A percentile compares a stretch with the other conserved stretches of the same genome.
Conservation (phyloP, 2,113 vertebrate species). For the Poeciliopsis turrubarensis region DNA sequence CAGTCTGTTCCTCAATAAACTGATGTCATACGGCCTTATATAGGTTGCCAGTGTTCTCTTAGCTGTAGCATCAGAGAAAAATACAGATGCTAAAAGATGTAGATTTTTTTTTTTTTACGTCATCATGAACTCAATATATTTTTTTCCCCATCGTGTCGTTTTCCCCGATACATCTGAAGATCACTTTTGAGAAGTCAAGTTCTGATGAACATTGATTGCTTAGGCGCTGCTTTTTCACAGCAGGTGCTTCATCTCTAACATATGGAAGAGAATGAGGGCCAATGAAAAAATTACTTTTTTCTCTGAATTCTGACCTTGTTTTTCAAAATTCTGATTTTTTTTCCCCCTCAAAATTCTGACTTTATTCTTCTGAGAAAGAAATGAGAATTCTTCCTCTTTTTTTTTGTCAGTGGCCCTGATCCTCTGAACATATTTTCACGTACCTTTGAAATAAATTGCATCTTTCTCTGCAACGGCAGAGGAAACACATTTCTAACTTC, state of each 20-base stretch:
- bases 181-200: too few species aligned
- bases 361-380: too few species aligned
- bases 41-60: not conserved
- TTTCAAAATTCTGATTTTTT: too few species aligned
- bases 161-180: too few species aligned
- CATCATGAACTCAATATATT: too few species aligned
- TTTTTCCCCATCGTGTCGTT: too few species aligned
- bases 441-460: too few species aligned
- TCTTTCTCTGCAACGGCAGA: not conserved
- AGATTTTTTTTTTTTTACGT: not conserved
- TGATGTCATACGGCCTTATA: not conserved
- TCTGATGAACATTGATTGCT: slow-evolving; percentile 18
- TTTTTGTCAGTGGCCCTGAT: too few species aligned
- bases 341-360: too few species aligned
- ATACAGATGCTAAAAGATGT: not conserved
- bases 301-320: not conserved
- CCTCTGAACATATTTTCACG: too few species aligned
- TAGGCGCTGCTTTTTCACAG: slow-evolving; percentile 40
- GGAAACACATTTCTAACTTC: slow-evolving; percentile 17
- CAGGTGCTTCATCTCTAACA: slow-evolving; percentile 48
- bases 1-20: not conserved
- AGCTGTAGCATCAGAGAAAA: slow-evolving; percentile 13
- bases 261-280: too few species aligned
- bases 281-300: not conserved
- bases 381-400: too few species aligned